Percentiles rank a stretch among this genome's conserved stretches.
Evolutionary conservation across 1,140 invertebrate species (phyloP).

Genomic region (Sminthurinus signatus): DNA sequence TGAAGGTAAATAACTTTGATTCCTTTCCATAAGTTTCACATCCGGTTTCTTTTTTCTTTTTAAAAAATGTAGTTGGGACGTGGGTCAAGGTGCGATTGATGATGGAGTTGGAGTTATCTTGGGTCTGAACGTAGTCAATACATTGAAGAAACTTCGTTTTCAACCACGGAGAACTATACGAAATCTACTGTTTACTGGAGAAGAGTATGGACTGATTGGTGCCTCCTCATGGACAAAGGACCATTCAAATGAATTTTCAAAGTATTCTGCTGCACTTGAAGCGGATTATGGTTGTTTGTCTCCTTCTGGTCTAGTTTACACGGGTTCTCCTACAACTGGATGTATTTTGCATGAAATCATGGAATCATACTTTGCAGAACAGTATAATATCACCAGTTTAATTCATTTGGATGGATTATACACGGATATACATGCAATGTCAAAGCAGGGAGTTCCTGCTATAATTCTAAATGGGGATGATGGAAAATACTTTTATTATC

Average conservation of each 20-base stretch:
- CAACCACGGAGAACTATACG: conserved; percentile 49
- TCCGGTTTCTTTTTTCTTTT: no score
- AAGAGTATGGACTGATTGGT: conserved; percentile 49
- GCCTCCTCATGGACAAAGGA: conserved; percentile 44
- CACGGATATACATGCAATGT: conserved; percentile 20
- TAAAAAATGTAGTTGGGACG: no score
- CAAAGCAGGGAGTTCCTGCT: conserved; percentile 4
- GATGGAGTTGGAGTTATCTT: conserved; percentile 48
- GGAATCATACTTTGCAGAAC: conserved; percentile 50
- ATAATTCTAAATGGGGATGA: conserved; percentile 41
- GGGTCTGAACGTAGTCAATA: conserved; percentile 47
- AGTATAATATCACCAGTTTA: neutral
- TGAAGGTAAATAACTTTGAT: no score
- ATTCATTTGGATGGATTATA: neutral
- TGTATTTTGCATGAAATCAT: conserved; percentile 42
- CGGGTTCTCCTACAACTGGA: conserved; percentile 40
- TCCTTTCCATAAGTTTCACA: no score
- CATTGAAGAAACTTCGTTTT: conserved; percentile 47
- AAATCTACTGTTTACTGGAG: conserved; percentile 51
- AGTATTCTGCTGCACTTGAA: conserved; percentile 48
- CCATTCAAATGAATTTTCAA: conserved; percentile 44
- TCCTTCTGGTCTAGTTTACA: conserved; percentile 45
- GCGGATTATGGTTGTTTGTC: conserved; percentile 53
- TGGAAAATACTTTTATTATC: conserved; percentile 48
- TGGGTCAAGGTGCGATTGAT: conserved; percentile 58